A percentile compares a stretch with the other conserved stretches of the same genome.
Evolutionary conservation across 2,797 vertebrate genomes (phyloP).

Genomic region (Lepidocolaptes lacrymiger): DNA sequence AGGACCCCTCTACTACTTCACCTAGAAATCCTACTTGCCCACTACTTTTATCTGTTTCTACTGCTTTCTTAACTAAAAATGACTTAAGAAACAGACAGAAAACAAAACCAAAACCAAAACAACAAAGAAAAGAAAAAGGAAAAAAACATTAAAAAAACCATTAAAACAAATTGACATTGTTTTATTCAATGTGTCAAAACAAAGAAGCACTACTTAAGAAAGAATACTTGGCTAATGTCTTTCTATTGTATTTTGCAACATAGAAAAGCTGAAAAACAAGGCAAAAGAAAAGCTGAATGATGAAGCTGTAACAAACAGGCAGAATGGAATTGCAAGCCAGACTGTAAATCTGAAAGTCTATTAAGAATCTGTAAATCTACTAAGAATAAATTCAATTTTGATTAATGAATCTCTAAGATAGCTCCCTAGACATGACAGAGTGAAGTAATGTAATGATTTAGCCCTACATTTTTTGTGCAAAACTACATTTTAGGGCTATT

Average conservation of each 20-base stretch:
- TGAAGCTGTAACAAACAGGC: neutral
- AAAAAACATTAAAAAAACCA: too few species aligned
- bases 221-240: neutral
- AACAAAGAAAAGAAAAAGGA: too few species aligned
- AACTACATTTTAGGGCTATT: neutral
- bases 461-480: neutral
- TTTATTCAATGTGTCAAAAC: neutral
- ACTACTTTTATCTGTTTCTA: neutral
- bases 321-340: neutral
- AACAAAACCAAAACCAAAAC: too few species aligned
- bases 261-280: neutral
- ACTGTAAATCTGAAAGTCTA: neutral
- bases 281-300: neutral
- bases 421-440: neutral
- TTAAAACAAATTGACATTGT: neutral
- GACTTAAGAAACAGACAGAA: neutral
- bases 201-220: neutral
- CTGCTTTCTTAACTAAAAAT: neutral
- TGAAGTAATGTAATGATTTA: neutral
- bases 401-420: neutral
- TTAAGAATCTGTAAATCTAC: too few species aligned
- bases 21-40: neutral
- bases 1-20: neutral
- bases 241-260: neutral
- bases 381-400: neutral